Evolutionary conservation across 2,113 vertebrate genomes (phyloP).

Genomic region (Indri indri): DNA sequence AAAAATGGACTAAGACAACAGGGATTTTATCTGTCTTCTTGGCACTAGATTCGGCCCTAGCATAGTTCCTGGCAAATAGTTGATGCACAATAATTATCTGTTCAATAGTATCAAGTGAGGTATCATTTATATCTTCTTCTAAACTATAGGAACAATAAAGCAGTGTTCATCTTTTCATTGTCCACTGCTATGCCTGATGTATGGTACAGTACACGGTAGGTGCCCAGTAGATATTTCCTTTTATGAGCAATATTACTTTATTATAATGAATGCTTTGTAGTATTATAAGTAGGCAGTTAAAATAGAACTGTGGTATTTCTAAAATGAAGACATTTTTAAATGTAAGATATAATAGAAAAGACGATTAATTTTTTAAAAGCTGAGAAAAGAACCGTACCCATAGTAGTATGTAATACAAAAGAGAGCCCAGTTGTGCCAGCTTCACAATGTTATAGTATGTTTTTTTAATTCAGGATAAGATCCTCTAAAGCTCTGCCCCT

Average conservation of each 20-base stretch:
- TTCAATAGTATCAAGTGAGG: not conserved
- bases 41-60: not conserved
- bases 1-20: not conserved
- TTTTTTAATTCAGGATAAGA: not conserved
- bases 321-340: not conserved
- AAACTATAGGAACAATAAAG: not conserved
- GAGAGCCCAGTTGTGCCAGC: not conserved
- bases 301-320: not conserved
- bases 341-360: not conserved
- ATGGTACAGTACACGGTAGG: not conserved
- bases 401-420: not conserved
- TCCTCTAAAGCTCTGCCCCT: not conserved
- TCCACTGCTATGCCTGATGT: not conserved
- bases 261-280: not conserved
- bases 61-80: not conserved
- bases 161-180: not conserved
- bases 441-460: not conserved
- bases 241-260: no score
- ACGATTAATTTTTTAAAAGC: not conserved
- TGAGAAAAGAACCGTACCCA: not conserved
- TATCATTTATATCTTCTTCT: not conserved
- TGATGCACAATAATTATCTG: not conserved
- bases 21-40: not conserved
- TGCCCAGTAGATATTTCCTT: not conserved
- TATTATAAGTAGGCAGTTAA: not conserved